Percentiles rank a stretch among this genome's conserved stretches.
phyloP scores from a whole-genome alignment of 2,797 vertebrate genomes.

The Diglossa cyanea region DNA sequence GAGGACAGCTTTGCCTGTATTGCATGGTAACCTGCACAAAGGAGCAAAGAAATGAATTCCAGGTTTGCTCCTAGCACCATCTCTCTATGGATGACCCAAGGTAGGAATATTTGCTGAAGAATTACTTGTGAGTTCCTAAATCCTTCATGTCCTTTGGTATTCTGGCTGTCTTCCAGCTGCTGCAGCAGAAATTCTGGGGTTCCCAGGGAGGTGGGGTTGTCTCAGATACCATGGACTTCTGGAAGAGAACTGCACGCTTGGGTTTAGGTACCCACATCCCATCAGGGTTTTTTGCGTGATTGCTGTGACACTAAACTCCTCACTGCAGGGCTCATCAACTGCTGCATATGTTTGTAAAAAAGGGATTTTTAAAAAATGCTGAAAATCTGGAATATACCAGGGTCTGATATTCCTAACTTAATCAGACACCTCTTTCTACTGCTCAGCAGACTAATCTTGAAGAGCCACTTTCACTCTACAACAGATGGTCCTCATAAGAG shows the following conservation, averaged over 20 bases:
- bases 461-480: background rate
- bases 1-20: background rate
- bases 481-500: background rate
- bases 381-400: background rate
- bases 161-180: background rate
- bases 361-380: background rate
- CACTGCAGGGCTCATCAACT: background rate
- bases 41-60: background rate
- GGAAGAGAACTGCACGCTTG: background rate
- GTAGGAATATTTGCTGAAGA: background rate
- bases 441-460: background rate
- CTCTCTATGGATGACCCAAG: background rate
- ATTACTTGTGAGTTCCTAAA: background rate
- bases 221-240: background rate
- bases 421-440: background rate
- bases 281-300: background rate
- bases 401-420: background rate
- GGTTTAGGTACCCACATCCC: background rate
- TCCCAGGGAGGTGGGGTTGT: background rate
- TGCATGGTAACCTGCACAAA: background rate
- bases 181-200: background rate
- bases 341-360: background rate
- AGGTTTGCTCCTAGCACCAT: background rate
- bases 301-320: background rate
- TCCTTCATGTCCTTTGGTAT: background rate